Conservation (phyloP, 2,113 vertebrate species). For the Cynopterus brachyotis region DNA sequence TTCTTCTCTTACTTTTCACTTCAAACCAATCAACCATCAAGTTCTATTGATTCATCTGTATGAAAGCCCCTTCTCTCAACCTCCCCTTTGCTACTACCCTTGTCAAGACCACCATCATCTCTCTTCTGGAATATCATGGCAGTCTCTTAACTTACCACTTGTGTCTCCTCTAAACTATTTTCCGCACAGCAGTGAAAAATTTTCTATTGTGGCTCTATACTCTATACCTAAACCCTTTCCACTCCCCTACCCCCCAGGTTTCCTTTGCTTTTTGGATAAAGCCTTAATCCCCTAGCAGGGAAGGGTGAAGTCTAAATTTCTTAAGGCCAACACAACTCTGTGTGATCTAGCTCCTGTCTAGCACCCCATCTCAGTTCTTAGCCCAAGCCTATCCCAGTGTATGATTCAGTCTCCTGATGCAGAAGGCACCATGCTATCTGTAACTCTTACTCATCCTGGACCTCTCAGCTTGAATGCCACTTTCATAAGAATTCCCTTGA, state of each 20-base stretch:
- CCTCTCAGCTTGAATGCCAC: background rate
- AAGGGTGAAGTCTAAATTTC: constrained; percentile 38
- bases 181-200: constrained; percentile 1
- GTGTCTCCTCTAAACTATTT: background rate
- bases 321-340: background rate
- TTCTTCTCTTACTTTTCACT: background rate
- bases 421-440: background rate
- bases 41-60: background rate
- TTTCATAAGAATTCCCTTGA: background rate
- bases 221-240: background rate
- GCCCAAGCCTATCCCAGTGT: background rate
- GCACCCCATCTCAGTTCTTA: background rate
- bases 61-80: background rate
- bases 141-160: background rate
- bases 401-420: background rate
- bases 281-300: background rate
- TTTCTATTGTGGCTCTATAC: background rate
- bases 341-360: background rate
- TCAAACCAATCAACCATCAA: background rate
- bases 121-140: background rate
- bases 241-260: background rate
- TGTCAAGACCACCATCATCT: background rate
- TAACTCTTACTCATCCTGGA: background rate
- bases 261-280: constrained; percentile 56
- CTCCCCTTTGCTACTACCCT: background rate